These are phyloP conservation scores for Fragum sueziense DNA, from an alignment of 2,888 invertebrate genomes.

Conservation along the genomic window DNA sequence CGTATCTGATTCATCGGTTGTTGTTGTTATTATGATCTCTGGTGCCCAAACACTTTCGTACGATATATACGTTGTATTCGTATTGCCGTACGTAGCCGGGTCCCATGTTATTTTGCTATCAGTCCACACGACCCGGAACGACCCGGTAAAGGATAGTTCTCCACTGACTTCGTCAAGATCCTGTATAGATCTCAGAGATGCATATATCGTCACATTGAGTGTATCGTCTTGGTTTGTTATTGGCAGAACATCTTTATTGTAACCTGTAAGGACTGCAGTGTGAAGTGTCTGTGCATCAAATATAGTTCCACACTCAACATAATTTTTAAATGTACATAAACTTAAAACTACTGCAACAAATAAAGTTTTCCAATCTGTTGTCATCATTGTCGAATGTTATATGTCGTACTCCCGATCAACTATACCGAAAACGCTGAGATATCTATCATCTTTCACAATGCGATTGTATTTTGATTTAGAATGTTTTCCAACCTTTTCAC, in stretches of 20 bases:
- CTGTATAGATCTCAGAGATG: slow-evolving; percentile 18
- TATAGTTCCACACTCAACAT: slow-evolving; percentile 1
- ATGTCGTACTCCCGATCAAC: too few relatives aligned
- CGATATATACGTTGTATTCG: background rate
- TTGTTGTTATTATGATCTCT: slow-evolving; percentile 44
- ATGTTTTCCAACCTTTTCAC: too few relatives aligned
- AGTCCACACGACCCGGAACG: background rate
- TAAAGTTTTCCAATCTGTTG: too few relatives aligned
- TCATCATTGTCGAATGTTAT: too few relatives aligned
- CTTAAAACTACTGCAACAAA: too few relatives aligned
- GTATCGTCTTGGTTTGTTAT: background rate
- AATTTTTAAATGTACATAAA: too few relatives aligned
- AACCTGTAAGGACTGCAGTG: background rate
- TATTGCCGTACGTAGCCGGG: slow-evolving; percentile 7
- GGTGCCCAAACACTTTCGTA: slow-evolving; percentile 49
- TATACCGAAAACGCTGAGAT: too few relatives aligned
- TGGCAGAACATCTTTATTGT: slow-evolving; percentile 26
- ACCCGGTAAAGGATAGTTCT: slow-evolving; percentile 4
- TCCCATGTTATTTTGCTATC: slow-evolving; percentile 16
- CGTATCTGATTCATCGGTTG: slow-evolving; percentile 35
- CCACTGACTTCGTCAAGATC: slow-evolving; percentile 23
- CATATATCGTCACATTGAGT: background rate
- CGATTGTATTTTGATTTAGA: too few relatives aligned
- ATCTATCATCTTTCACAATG: too few relatives aligned
- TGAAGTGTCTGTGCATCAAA: background rate